Conservation (phyloP, 2,113 vertebrate species). For the Tinamus guttatus region DNA sequence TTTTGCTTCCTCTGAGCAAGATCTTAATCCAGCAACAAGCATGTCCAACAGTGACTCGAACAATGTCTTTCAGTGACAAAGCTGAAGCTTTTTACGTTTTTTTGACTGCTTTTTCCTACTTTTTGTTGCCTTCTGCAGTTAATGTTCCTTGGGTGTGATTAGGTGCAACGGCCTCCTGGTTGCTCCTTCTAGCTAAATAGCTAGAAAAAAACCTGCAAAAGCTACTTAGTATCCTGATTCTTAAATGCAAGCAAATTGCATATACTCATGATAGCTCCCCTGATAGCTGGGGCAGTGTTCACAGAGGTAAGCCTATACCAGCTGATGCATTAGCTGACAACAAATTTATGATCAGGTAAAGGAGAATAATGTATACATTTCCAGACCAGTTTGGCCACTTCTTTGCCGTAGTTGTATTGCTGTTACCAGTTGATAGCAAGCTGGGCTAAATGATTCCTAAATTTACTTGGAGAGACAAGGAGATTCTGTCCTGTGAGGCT, state of each 20-base stretch:
- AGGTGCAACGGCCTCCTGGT: not conserved
- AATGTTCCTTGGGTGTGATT: rapidly evolving
- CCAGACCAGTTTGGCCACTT: not conserved
- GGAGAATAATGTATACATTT: not conserved
- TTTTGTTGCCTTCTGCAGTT: too few relatives aligned
- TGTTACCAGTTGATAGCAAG: not conserved
- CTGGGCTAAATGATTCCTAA: not conserved
- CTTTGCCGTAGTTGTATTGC: not conserved
- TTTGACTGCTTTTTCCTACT: too few relatives aligned
- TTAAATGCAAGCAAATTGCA: not conserved
- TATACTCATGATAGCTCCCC: not conserved
- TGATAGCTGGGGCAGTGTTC: not conserved
- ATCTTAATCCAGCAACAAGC: too few relatives aligned
- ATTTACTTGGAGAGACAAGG: not conserved
- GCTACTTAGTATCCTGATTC: not conserved
- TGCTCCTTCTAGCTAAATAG: too few relatives aligned
- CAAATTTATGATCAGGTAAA: not conserved
- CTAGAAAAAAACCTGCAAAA: not conserved
- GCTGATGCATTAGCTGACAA: not conserved
- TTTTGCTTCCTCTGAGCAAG: too few relatives aligned
- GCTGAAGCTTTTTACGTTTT: too few relatives aligned
- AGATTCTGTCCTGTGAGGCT: not conserved
- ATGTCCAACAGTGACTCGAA: too few relatives aligned
- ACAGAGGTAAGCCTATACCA: not conserved
- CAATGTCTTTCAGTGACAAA: too few relatives aligned